Evolutionary conservation across 2,888 invertebrate genomes (phyloP).

Genomic region (Sesia bembeciformis): DNA sequence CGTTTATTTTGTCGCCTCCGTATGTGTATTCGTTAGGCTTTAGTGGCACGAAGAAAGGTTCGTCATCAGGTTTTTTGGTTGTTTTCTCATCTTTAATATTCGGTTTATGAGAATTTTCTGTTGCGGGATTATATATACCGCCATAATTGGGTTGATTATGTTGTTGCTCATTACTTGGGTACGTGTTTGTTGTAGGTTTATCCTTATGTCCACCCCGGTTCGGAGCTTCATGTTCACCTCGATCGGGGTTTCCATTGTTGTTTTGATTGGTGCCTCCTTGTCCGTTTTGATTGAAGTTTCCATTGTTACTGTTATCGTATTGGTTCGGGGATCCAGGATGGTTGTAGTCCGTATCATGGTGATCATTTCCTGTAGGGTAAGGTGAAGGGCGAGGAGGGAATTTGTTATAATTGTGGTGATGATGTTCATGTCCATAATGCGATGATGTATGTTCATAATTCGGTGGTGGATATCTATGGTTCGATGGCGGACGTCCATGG

Average conservation of each 20-base stretch:
- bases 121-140: not conserved
- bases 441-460: not conserved
- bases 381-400: constrained; percentile 4
- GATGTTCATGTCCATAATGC: not conserved
- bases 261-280: constrained; percentile 1
- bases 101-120: constrained; percentile 1
- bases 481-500: constrained; percentile 5
- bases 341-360: constrained; percentile 8
- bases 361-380: constrained; percentile 1
- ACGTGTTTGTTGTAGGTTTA: not conserved
- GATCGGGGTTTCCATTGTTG: not conserved
- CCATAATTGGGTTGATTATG: not conserved
- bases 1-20: constrained; percentile 34
- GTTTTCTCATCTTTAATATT: constrained; percentile 12
- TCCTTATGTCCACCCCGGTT: constrained; percentile 1
- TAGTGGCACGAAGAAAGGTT: constrained; percentile 46
- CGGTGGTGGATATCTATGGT: constrained; percentile 5
- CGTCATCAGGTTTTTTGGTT: constrained; percentile 28
- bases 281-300: constrained; percentile 1
- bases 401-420: constrained; percentile 7
- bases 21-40: constrained; percentile 37
- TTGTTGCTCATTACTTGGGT: not conserved
- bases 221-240: not conserved
- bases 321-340: constrained; percentile 8
- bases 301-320: constrained; percentile 8